phyloP scores from a whole-genome alignment of 1,140 invertebrate genomes.

The Chrysoperla carnea region DNA sequence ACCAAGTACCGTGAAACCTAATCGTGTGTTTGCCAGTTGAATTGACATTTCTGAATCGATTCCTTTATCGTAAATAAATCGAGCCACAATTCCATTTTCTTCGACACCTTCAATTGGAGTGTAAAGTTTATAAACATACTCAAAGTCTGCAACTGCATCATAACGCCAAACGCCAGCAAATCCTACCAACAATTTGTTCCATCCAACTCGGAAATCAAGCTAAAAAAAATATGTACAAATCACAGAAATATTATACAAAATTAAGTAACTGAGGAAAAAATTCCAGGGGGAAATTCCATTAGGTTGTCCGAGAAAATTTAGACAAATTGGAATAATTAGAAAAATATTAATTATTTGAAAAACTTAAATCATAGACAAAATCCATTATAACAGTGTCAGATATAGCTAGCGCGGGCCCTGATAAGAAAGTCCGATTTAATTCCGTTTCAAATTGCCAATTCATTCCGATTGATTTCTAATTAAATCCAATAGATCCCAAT shows the following conservation, averaged over 20 bases:
- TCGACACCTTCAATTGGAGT: conserved; percentile 54
- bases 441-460: too few species aligned
- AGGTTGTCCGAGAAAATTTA: neutral
- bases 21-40: conserved; percentile 42
- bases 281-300: neutral
- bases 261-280: conserved; percentile 2
- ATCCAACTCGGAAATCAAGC: conserved; percentile 52
- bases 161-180: conserved; percentile 60
- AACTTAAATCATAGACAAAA: too few species aligned
- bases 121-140: conserved; percentile 57
- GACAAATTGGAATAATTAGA: too few species aligned
- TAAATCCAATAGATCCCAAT: too few species aligned
- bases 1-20: conserved; percentile 32
- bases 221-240: conserved; percentile 14
- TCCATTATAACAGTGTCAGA: too few species aligned
- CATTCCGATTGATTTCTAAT: too few species aligned
- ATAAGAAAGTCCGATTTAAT: too few species aligned
- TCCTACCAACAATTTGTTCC: conserved; percentile 52
- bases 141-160: conserved; percentile 45
- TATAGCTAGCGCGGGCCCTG: too few species aligned
- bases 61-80: conserved; percentile 39
- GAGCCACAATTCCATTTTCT: conserved; percentile 51
- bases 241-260: neutral
- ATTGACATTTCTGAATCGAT: conserved; percentile 50
- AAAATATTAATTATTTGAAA: too few species aligned